Evolutionary conservation across 1,140 invertebrate species (phyloP), one percentile per base, ranked within the genome.

Genomic region (Temnothorax curvispinosus): DNA sequence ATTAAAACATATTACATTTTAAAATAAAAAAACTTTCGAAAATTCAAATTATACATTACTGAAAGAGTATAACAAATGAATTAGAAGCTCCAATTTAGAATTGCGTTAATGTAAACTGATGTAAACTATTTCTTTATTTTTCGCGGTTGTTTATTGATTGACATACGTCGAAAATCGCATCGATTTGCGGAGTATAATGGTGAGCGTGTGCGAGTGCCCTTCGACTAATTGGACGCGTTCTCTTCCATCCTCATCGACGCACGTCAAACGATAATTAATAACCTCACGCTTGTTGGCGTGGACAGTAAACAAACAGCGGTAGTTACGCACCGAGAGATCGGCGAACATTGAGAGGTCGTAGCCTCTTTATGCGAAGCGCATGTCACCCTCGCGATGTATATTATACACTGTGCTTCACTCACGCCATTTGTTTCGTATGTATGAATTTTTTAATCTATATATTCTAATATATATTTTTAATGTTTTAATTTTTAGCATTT

Each of bases 221-320:
- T 81, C 56, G 67, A 87, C 86, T 90, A 90, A 90, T 90, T 90
- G 78, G 65, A 69, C 64, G 65, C 64, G 47, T 50, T 27, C 52
- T 65, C 58, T 64, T 91, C 85, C 86, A 64, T 76, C 64, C 82
- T 47, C 60, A 86, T 85, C 81, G 89, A 88, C 87, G 65, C 58
- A 76, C 65, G 87, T 91, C 90, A 87, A 91, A 90, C 76, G 89
- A 91, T 91, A 91, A 91, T 91, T 91, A 91, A 91, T 91, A 91
- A 91, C 89, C 89, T 89, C 80, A 89, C 85, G 87, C 85, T 74
- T 56, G 80, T 62, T 50, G 78, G 54, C 64, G 75, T 90, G 56
- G 64, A 81, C 44, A 81, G 58, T 91, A 90, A 91, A 91, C 90
- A 91, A 89, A 91, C 90, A 88, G 54, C 44, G 58, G 44, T 77